These are phyloP conservation scores for Latheticus oryzae DNA, from an alignment of 2,888 invertebrate species.

Conservation along the genomic window DNA sequence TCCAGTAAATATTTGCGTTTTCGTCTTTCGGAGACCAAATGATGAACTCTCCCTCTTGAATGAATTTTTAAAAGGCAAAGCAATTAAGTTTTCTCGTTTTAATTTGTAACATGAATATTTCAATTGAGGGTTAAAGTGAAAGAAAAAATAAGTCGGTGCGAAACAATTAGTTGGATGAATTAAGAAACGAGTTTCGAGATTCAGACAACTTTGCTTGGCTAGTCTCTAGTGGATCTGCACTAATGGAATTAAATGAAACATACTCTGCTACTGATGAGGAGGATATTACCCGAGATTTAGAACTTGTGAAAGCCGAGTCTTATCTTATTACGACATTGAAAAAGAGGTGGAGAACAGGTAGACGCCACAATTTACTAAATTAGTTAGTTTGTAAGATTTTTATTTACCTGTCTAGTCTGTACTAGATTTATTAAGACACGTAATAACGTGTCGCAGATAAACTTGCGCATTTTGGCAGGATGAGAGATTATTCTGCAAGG, in stretches of 20 bases:
- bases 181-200: conserved; percentile 29
- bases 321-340: conserved; percentile 30
- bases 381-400: too few relatives aligned
- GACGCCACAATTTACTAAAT: conserved; percentile 16
- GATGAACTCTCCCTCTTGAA: conserved; percentile 6
- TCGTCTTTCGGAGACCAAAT: conserved; percentile 24
- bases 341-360: conserved; percentile 31
- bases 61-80: conserved; percentile 18
- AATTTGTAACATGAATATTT: conserved; percentile 36
- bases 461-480: conserved; percentile 48
- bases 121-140: conserved; percentile 24
- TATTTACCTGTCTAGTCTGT: too few relatives aligned
- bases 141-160: conserved; percentile 25
- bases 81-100: conserved; percentile 30
- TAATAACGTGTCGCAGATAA: conserved; percentile 43
- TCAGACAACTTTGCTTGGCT: conserved; percentile 26
- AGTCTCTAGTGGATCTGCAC: conserved; percentile 39
- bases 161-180: conserved; percentile 38
- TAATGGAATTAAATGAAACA: conserved; percentile 47
- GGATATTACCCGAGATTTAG: conserved; percentile 38
- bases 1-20: conserved; percentile 37
- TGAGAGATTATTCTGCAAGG: conserved; percentile 58
- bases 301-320: conserved; percentile 34
- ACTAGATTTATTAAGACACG: conserved; percentile 42
- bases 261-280: conserved; percentile 38